phyloP scores from a whole-genome alignment of 2,113 vertebrate genomes.

The Cnemophilus loriae region DNA sequence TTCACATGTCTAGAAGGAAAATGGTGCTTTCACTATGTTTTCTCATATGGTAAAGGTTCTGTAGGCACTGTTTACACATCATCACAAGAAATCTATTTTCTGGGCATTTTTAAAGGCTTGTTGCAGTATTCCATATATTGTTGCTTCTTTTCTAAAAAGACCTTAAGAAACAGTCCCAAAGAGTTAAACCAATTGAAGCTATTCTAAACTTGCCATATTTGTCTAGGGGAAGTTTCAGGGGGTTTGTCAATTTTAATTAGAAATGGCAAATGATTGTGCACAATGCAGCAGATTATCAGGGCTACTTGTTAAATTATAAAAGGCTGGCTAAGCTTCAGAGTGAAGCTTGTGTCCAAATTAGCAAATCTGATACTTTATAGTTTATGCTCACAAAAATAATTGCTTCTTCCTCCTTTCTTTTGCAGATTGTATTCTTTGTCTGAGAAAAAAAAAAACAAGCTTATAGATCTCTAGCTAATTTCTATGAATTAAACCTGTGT shows the following conservation, averaged over 20 bases:
- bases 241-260: conserved; percentile 61
- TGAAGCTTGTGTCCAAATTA: conserved; percentile 46
- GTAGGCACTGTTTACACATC: not conserved
- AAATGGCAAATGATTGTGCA: conserved; percentile 48
- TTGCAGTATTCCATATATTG: not conserved
- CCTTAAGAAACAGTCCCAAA: not conserved
- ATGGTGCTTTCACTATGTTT: not conserved
- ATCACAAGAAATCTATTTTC: not conserved
- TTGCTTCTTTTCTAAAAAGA: not conserved
- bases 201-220: conserved; percentile 3
- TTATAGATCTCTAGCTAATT: not conserved
- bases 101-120: not conserved
- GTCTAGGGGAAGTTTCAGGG: conserved; percentile 26
- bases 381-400: conserved; percentile 32
- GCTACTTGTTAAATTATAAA: conserved; percentile 58
- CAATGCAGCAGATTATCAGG: conserved; percentile 50
- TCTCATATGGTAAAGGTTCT: not conserved
- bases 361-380: conserved; percentile 42
- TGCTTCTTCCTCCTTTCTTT: conserved; percentile 16
- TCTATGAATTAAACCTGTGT: not conserved
- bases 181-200: conserved; percentile 18
- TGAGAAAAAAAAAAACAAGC: not conserved
- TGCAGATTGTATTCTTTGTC: not conserved
- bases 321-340: conserved; percentile 43
- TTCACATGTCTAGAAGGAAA: not conserved